Conservation (phyloP, 2,797 vertebrate genomes). For the Sylvilagus floridanus region DNA sequence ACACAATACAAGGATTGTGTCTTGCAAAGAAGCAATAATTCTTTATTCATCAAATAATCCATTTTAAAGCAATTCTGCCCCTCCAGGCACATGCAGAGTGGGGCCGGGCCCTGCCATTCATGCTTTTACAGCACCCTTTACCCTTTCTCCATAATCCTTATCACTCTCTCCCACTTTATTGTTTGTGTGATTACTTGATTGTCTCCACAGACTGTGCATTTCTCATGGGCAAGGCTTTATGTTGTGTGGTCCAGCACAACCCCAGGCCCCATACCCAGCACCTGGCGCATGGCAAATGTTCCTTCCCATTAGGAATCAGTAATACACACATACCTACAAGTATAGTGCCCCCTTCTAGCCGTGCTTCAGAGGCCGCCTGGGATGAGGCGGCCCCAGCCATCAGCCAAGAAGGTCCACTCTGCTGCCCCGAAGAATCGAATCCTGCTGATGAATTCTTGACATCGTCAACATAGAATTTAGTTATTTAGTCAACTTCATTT, state of each 20-base stretch:
- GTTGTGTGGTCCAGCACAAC: background rate
- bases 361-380: background rate
- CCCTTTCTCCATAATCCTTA: slow-evolving; percentile 32
- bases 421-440: background rate
- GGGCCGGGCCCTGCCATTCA: background rate
- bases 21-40: background rate
- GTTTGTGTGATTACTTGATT: background rate
- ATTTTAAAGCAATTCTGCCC: background rate
- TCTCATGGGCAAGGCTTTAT: background rate
- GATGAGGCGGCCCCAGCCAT: background rate
- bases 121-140: background rate
- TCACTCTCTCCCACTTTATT: background rate
- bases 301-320: background rate
- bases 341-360: background rate
- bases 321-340: background rate
- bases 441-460: background rate
- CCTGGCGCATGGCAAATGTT: background rate
- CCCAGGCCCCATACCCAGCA: background rate
- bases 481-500: background rate
- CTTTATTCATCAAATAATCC: background rate
- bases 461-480: background rate
- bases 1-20: background rate
- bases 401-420: background rate
- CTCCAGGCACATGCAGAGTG: background rate
- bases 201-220: background rate